Conservation (phyloP, 2,797 vertebrate genomes). For the Microctenopoma lineatum region DNA sequence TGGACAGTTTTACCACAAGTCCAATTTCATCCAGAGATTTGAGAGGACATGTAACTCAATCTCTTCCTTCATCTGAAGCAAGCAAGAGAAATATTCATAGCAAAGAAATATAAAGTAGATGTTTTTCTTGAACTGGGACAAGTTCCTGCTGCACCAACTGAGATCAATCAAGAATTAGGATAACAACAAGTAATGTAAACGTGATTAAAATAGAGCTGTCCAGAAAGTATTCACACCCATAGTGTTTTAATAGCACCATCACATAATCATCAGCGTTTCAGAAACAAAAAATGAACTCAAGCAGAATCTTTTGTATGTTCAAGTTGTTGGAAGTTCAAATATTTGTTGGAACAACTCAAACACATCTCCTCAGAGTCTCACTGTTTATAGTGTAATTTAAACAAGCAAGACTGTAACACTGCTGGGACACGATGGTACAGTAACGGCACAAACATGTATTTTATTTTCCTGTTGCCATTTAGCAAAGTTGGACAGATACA, state of each 20-base stretch:
- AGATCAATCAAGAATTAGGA: too few species aligned
- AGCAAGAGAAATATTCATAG: background rate
- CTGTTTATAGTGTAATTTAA: slow-evolving; percentile 9
- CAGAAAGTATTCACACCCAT: background rate
- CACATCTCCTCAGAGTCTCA: background rate
- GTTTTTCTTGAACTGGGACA: too few species aligned
- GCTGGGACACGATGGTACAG: background rate
- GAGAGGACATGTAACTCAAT: background rate
- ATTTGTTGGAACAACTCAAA: slow-evolving; percentile 6
- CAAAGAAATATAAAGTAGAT: too few species aligned
- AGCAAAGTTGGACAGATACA: background rate
- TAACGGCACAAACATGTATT: background rate
- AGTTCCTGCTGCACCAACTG: too few species aligned
- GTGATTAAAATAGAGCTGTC: too few species aligned
- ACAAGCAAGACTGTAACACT: background rate
- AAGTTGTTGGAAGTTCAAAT: slow-evolving; percentile 25
- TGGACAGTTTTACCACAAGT: background rate
- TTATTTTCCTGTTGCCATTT: background rate
- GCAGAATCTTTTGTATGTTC: background rate
- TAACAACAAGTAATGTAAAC: too few species aligned
- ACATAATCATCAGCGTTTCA: too few species aligned
- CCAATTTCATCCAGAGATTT: background rate
- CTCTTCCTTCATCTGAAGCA: too few species aligned
- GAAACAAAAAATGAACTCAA: background rate
- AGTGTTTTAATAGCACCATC: background rate